Percentiles rank a stretch among this genome's conserved stretches.
These are phyloP conservation scores for Archilochus colubris DNA, from an alignment of 2,113 vertebrate genomes.

Conservation along the genomic window DNA sequence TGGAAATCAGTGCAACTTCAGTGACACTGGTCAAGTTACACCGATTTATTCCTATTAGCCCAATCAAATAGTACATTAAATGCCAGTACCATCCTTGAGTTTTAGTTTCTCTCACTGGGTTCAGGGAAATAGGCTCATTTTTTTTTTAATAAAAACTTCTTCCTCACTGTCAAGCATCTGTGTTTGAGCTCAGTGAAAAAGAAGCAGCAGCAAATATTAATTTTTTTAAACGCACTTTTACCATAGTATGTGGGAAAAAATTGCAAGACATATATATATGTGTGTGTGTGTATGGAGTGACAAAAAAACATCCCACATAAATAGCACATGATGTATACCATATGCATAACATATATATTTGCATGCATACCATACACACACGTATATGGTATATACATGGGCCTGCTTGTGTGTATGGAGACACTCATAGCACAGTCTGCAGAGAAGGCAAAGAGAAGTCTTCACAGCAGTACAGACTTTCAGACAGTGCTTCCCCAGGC, in stretches of 20 bases:
- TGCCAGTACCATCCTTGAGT: neutral
- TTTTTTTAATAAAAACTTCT: neutral
- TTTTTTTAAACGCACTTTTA: neutral
- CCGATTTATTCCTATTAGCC: neutral
- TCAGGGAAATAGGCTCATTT: neutral
- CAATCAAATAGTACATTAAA: neutral
- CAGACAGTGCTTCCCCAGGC: neutral
- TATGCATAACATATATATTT: neutral
- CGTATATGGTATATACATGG: accelerated
- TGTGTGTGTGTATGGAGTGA: neutral
- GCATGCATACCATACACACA: neutral
- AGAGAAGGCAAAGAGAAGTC: neutral
- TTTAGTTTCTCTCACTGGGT: neutral
- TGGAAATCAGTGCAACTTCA: neutral
- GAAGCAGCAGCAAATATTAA: neutral
- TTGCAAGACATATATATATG: neutral
- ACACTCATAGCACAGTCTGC: neutral
- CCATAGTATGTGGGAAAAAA: neutral
- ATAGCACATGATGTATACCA: neutral
- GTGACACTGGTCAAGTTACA: neutral
- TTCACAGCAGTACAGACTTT: neutral
- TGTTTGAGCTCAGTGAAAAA: neutral
- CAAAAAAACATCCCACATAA: neutral
- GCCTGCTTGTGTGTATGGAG: neutral
- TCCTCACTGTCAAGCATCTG: neutral